Evolutionary conservation across 2,797 vertebrate species (phyloP), one percentile per base, ranked within the genome.

Genomic region (Synanceia verrucosa): DNA sequence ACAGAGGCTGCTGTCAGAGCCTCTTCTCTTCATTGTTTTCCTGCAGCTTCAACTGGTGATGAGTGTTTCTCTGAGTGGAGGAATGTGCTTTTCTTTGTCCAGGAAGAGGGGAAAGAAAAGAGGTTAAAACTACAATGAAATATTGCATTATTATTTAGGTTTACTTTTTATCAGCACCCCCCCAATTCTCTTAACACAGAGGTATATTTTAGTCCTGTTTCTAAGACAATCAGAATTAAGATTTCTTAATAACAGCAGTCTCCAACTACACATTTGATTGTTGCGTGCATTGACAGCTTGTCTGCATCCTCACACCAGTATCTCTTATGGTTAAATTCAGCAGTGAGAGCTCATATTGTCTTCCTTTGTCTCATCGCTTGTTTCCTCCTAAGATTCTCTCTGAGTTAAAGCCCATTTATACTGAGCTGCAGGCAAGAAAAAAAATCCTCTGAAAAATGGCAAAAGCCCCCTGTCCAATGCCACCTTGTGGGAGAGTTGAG

Each of bases 401-500:
- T 26, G 59, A 86, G 82, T 86, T 43, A 21, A 69, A 63, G 57
- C 61, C 65, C 80, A 83, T 83, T 83, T 75, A 37, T 37, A 5
- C 28, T 16, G 52, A 47, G 79, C 87, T 87, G 47, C 80, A 87
- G 87, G 79, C 71, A 26, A 56, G 56, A 64, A 60, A 65, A 4
- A 14, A 23, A 53, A 70, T 9, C 9, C 50, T 4, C 50, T 78
- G 39, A 82, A 47, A 76, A 67, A 72, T 78, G 65, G 19, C 24
- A 47, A 60, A 0, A 58, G 48, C 36, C 28, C 23, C 52, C 61
- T 43, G 4, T 69, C 81, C 75, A 76, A 56, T 81, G 83, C 89
- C 87, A 81, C 79, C 80, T 85, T 84, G 80, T 80, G 82, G 75
- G 81, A 75, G 81, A 87, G 81, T 91, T 85, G 83, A 90, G 82